Evolutionary conservation across 2,113 vertebrate genomes (phyloP), one percentile per base, ranked within the genome.

Genomic region (Chelonoidis abingdonii): DNA sequence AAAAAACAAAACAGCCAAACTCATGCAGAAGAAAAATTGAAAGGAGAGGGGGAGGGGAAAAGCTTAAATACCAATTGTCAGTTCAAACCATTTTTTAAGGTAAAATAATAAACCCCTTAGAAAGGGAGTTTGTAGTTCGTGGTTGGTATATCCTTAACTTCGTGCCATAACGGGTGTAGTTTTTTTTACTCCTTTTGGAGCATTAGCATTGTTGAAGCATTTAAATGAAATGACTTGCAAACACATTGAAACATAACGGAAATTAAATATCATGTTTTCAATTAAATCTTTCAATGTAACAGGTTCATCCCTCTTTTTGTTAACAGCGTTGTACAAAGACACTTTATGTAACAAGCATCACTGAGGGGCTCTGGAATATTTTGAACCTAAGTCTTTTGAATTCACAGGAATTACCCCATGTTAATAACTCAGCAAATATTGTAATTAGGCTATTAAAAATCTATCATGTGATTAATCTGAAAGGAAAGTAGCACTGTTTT

Each of bases 321-420:
- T 88, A 86, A 93, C 19, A 76, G 54, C 6, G 9, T 13, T 56
- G n/a, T 22, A 29, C 19, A 89, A 75, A 35, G n/a, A 22, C 10
- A 22, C 54, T 65, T 53, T 88, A 80, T 88, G 27, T 84, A 79
- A 49, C 17, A 56, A 80, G 22, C 56, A n/a, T 57, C 96, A 59
- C 35, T 78, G n/a, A 96, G 65, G 53, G 82, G 2, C 35, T 89
- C n/a, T 82, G 89, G 17, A 94, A 52, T 94, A 85, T 53, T 89
- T 96, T 87, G 75, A 96, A 83, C 52, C 62, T 13, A 83, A 17
- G 25, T 80, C 49, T 88, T 91, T 86, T 95, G 88, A 94, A 89
- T 49, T 76, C 35, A 25, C 3, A 82, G 84, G 47, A 93, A 86
- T 90, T 93, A 84, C 10, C 44, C 35, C 50, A 49, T 97, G 80